phyloP scores from a whole-genome alignment of 2,888 invertebrate species.

The Tipula helvola region DNA sequence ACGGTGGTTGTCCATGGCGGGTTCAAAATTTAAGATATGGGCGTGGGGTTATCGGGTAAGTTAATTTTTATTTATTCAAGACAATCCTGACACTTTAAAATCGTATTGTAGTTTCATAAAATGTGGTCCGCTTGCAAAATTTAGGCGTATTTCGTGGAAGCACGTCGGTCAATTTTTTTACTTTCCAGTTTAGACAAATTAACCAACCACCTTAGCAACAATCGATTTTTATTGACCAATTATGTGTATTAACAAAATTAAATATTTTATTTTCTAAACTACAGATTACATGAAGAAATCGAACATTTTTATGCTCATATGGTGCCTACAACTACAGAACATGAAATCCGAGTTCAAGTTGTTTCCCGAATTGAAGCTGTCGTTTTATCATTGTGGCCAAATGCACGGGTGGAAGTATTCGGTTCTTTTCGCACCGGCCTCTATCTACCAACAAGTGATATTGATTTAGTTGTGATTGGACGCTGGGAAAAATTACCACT shows the following conservation, averaged over 20 bases:
- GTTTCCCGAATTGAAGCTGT: conserved; percentile 80
- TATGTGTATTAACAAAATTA: too few species aligned
- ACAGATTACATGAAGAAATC: conserved; percentile 91
- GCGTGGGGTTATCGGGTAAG: conserved; percentile 75
- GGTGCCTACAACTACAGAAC: conserved; percentile 86
- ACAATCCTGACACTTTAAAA: too few species aligned
- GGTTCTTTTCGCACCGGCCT: conserved; percentile 96
- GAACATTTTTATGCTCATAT: conserved; percentile 93
- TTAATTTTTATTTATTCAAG: conserved; percentile 17
- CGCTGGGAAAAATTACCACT: conserved; percentile 88
- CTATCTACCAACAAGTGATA: conserved; percentile 90
- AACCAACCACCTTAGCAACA: too few species aligned
- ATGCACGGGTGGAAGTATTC: conserved; percentile 92
- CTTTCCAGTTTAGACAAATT: too few species aligned
- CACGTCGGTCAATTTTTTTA: too few species aligned
- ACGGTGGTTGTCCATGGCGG: conserved; percentile 87
- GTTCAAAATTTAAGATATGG: conserved; percentile 62
- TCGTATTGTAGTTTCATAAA: background rate
- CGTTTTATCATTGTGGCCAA: conserved; percentile 81
- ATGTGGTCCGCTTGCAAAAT: too few species aligned
- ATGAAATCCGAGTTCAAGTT: conserved; percentile 75
- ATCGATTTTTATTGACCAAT: too few species aligned
- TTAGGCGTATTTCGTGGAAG: too few species aligned
- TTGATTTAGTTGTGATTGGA: conserved; percentile 56
- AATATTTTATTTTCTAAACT: conserved; percentile 16